These are phyloP conservation scores for Chromobotia macracanthus DNA, from an alignment of 2,797 vertebrate species.

Conservation along the genomic window DNA sequence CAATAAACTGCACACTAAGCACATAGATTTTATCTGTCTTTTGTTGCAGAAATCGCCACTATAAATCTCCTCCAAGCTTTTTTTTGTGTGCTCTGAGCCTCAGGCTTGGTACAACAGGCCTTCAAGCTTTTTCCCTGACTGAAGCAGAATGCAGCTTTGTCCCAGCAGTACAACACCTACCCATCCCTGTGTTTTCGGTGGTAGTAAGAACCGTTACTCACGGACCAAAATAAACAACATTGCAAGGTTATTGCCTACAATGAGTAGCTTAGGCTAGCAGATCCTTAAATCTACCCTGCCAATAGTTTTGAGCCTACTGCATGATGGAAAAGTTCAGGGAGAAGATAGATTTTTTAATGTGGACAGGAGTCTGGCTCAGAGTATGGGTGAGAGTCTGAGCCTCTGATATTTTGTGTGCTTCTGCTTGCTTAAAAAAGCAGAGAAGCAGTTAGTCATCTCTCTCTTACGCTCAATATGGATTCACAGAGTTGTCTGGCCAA, in stretches of 20 bases:
- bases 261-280: constrained; percentile 42
- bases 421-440: constrained; percentile 1
- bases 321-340: constrained; percentile 21
- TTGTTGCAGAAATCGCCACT: constrained; percentile 54
- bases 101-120: constrained; percentile 34
- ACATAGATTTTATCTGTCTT: constrained; percentile 57
- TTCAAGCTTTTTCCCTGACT: constrained; percentile 40
- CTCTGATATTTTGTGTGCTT: constrained; percentile 3
- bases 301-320: constrained; percentile 13
- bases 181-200: constrained; percentile 34
- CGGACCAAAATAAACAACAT: constrained; percentile 45
- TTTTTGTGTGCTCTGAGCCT: constrained; percentile 30
- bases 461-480: constrained; percentile 9
- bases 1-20: constrained; percentile 55
- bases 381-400: neutral
- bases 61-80: constrained; percentile 53
- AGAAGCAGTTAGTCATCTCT: neutral
- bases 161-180: constrained; percentile 13
- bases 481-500: neutral
- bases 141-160: constrained; percentile 38
- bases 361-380: constrained; percentile 13
- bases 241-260: constrained; percentile 44
- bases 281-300: constrained; percentile 39
- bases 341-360: constrained; percentile 8
- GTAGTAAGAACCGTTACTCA: constrained; percentile 32